A percentile compares a stretch with the other conserved stretches of the same genome.
phyloP scores from a whole-genome alignment of 2,888 invertebrate genomes.

The Gastracanthus pulcherrimus region DNA sequence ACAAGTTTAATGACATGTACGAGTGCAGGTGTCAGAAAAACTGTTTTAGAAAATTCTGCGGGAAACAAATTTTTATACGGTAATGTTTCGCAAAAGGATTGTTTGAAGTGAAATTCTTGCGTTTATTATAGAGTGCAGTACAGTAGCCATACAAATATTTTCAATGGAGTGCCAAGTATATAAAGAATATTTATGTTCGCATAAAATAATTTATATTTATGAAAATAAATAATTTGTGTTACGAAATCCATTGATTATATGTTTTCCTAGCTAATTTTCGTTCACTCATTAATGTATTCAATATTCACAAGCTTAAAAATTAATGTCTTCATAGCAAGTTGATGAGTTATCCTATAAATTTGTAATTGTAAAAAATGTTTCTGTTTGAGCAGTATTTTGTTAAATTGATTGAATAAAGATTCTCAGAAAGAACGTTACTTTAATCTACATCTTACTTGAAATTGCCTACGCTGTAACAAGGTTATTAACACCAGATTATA shows the following conservation, averaged over 20 bases:
- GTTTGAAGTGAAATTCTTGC: not conserved
- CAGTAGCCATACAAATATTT: not conserved
- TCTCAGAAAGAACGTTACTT: no score
- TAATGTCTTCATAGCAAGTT: no score
- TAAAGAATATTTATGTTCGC: not conserved
- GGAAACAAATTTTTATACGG: not conserved
- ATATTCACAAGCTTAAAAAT: no score
- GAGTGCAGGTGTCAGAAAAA: not conserved
- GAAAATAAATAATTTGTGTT: not conserved
- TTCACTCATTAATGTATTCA: not conserved
- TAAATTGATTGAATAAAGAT: no score
- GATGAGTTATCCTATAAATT: no score
- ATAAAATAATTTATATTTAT: not conserved
- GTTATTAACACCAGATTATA: no score
- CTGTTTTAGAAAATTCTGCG: not conserved
- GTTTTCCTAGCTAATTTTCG: not conserved
- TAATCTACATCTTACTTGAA: no score
- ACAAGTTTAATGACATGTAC: no score
- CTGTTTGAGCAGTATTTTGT: no score
- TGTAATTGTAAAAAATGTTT: no score
- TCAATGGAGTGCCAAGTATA: not conserved
- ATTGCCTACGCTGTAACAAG: no score
- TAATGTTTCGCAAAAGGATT: not conserved
- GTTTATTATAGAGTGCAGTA: not conserved
- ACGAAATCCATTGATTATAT: not conserved